phyloP scores from a whole-genome alignment of 2,113 vertebrate species.

The Motacilla alba region DNA sequence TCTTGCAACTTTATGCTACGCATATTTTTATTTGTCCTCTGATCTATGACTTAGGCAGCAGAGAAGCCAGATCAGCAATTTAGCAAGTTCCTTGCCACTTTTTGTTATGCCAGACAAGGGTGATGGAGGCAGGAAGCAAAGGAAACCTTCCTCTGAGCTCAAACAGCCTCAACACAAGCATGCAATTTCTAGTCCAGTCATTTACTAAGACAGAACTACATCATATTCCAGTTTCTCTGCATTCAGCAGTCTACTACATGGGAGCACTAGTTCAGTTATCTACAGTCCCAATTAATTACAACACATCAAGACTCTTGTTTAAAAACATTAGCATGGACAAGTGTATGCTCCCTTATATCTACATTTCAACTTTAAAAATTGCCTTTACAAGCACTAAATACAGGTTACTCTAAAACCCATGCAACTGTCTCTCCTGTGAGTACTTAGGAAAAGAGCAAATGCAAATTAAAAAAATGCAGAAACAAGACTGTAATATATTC shows the following conservation, averaged over 20 bases:
- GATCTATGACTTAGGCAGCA: background rate
- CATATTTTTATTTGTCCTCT: background rate
- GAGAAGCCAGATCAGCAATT: background rate
- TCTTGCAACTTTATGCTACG: background rate
- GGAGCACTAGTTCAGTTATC: background rate
- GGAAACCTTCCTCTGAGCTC: background rate
- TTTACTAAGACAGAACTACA: background rate
- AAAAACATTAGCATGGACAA: background rate
- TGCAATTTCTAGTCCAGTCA: background rate
- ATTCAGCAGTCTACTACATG: background rate
- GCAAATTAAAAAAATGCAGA: background rate
- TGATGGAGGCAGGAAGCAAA: background rate
- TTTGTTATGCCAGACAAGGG: background rate
- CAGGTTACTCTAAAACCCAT: background rate
- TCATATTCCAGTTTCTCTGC: background rate
- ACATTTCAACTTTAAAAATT: accelerated
- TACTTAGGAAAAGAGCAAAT: background rate
- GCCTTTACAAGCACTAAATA: background rate
- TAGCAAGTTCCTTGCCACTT: background rate
- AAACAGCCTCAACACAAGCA: background rate
- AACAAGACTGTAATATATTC: background rate
- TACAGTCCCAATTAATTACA: background rate
- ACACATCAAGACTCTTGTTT: background rate
- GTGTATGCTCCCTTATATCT: background rate
- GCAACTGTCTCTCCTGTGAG: background rate